These are phyloP conservation scores for Cryptus viduatorius DNA, from an alignment of 2,888 invertebrate species.

Conservation along the genomic window DNA sequence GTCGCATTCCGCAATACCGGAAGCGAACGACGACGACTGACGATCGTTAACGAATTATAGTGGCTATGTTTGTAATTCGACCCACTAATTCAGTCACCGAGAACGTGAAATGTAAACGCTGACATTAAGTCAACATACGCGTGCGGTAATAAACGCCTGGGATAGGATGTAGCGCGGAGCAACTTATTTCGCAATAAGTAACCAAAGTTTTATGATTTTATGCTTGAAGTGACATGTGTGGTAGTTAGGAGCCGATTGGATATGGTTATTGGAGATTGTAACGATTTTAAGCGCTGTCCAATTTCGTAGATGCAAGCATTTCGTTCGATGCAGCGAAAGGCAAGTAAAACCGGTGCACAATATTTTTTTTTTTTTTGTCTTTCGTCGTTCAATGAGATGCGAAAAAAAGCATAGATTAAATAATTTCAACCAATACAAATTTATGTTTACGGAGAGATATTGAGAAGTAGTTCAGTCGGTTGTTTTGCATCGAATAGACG, in stretches of 20 bases:
- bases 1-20: slow-evolving; percentile 29
- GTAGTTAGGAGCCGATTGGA: neutral
- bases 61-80: neutral
- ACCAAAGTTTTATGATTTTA: slow-evolving; percentile 43
- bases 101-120: slow-evolving; percentile 29
- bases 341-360: slow-evolving; percentile 35
- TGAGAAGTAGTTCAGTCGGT: neutral
- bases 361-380: slow-evolving; percentile 17
- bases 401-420: slow-evolving; percentile 29
- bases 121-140: slow-evolving; percentile 9
- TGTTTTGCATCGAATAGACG: slow-evolving; percentile 22
- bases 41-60: slow-evolving; percentile 30
- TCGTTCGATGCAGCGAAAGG: slow-evolving; percentile 1
- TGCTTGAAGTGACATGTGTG: slow-evolving; percentile 26
- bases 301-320: slow-evolving; percentile 25
- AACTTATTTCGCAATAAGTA: slow-evolving; percentile 54
- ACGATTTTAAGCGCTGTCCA: slow-evolving; percentile 11
- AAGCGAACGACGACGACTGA: slow-evolving; percentile 11
- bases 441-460: neutral
- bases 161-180: neutral
- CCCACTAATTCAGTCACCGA: slow-evolving; percentile 9
- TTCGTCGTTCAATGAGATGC: slow-evolving; percentile 2
- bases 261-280: neutral
- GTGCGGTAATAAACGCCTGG: neutral
- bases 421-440: slow-evolving; percentile 36